A percentile compares a stretch with the other conserved stretches of the same genome.
Evolutionary conservation across 2,888 invertebrate genomes (phyloP).

Genomic region (Dichetophora obliterata): DNA sequence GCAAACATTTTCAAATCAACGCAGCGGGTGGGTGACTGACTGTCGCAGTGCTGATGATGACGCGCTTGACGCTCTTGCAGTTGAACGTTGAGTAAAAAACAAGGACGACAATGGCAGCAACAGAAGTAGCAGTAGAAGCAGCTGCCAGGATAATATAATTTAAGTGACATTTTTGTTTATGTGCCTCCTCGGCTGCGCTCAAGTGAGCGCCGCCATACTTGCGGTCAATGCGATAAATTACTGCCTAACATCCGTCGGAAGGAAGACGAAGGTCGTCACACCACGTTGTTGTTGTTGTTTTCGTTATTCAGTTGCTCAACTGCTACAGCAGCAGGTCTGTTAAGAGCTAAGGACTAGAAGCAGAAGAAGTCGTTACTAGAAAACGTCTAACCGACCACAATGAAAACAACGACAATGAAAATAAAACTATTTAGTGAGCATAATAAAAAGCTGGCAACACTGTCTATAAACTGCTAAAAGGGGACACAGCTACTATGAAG

Average conservation of each 20-base stretch:
- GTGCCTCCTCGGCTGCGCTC: conserved; percentile 37
- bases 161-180: conserved; percentile 60
- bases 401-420: conserved; percentile 44
- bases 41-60: background rate
- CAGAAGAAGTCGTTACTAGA: conserved; percentile 13
- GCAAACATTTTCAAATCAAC: conserved; percentile 27
- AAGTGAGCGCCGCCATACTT: conserved; percentile 34
- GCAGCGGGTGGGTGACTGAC: conserved; percentile 7
- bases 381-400: conserved; percentile 47
- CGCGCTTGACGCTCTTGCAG: background rate
- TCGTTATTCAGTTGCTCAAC: background rate
- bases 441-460: conserved; percentile 44
- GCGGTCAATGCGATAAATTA: conserved; percentile 47
- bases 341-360: background rate
- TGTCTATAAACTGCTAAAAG: conserved; percentile 16
- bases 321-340: background rate
- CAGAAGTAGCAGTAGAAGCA: conserved; percentile 46
- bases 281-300: background rate
- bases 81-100: background rate
- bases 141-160: conserved; percentile 64
- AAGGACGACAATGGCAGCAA: background rate
- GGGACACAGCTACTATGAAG: background rate
- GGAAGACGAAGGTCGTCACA: no score
- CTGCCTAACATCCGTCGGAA: conserved; percentile 42
- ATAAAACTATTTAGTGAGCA: conserved; percentile 44